These are phyloP conservation scores for Stomorhina lunata DNA, from an alignment of 2,888 invertebrate species.

Conservation along the genomic window DNA sequence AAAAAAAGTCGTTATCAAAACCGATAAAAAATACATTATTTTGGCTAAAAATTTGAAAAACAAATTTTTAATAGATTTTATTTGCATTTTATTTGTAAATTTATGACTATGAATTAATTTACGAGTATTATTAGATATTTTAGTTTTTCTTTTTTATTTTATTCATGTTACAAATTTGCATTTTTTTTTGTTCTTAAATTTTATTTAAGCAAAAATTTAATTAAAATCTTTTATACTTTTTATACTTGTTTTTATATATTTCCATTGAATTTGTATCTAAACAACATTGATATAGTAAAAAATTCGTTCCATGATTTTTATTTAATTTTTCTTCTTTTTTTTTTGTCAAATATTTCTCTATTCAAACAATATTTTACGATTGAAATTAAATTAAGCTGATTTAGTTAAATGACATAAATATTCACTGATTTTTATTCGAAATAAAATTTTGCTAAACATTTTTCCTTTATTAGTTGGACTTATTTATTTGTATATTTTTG, in stretches of 20 bases:
- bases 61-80: no score
- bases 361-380: neutral
- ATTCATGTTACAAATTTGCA: no score
- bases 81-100: neutral
- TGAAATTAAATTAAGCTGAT: no score
- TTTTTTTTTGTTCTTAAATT: neutral
- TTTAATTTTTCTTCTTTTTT: neutral
- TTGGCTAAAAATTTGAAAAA: neutral
- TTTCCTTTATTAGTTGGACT: no score
- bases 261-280: constrained; percentile 10
- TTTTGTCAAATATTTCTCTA: neutral
- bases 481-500: no score
- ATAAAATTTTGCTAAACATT: no score
- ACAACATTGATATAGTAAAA: constrained; percentile 55
- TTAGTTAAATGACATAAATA: no score
- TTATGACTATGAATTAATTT: no score
- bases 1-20: neutral
- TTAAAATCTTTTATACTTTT: constrained; percentile 6
- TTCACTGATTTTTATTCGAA: no score
- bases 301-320: constrained; percentile 39
- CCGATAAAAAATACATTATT: neutral
- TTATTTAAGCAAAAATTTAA: neutral
- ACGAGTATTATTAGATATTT: no score
- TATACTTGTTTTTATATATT: neutral
- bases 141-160: neutral